Conservation (phyloP, 2,888 invertebrate species). For the Rotaria macrura region DNA sequence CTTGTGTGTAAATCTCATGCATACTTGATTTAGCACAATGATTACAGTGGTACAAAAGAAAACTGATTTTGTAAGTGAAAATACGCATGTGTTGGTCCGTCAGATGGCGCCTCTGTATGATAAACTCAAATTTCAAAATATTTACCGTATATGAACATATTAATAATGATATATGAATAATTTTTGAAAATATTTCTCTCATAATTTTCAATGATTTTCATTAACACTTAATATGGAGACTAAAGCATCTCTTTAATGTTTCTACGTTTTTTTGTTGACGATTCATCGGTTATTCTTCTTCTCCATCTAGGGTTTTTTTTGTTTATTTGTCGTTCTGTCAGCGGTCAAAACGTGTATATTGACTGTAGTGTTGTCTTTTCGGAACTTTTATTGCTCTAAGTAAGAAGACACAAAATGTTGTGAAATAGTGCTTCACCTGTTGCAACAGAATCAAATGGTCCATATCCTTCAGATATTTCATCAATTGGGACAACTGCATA, state of each 20-base stretch:
- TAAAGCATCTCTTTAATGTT: neutral
- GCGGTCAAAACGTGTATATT: neutral
- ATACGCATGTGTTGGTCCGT: neutral
- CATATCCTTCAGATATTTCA: neutral
- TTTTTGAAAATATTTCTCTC: neutral
- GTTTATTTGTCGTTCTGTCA: conserved; percentile 2
- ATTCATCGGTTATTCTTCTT: neutral
- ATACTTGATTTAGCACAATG: no score
- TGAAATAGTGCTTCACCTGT: neutral
- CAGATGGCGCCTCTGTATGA: neutral
- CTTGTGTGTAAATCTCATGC: no score
- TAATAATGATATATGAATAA: neutral
- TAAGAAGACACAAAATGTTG: neutral
- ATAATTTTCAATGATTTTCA: neutral
- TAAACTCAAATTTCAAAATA: neutral
- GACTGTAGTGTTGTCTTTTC: neutral
- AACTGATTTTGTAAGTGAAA: no score
- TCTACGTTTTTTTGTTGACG: neutral
- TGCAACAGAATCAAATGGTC: neutral
- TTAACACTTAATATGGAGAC: neutral
- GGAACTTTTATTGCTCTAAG: no score
- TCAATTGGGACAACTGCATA: neutral
- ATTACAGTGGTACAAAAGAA: no score
- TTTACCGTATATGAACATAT: neutral
- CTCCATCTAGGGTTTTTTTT: neutral